Conservation (phyloP, 2,113 vertebrate genomes). For the Oncorhynchus gorbuscha region DNA sequence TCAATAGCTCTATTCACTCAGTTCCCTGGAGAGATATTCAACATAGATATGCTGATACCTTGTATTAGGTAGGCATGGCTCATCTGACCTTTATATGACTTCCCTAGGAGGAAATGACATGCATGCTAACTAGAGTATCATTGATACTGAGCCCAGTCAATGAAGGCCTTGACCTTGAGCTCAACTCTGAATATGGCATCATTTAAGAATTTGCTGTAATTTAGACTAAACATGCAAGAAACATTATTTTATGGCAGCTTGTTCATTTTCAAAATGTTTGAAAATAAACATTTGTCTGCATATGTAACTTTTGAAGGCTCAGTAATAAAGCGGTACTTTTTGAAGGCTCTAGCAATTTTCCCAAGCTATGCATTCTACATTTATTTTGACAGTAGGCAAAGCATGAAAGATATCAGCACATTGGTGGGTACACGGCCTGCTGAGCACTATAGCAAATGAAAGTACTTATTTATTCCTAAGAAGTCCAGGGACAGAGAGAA, state of each 20-base stretch:
- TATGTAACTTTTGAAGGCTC: not conserved
- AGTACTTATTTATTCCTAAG: not conserved
- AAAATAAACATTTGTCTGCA: not conserved
- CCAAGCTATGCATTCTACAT: not conserved
- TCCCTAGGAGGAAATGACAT: constrained; percentile 16
- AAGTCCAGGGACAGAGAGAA: not conserved
- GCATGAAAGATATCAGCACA: not conserved
- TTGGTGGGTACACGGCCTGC: too few species aligned
- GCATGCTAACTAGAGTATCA: not conserved
- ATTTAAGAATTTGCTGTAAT: not conserved
- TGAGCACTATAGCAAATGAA: not conserved
- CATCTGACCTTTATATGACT: constrained; percentile 34
- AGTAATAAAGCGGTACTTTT: not conserved
- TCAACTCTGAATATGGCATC: not conserved
- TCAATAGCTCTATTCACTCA: constrained; percentile 45
- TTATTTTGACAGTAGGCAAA: not conserved
- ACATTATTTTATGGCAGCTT: not conserved
- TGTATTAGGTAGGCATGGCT: not conserved
- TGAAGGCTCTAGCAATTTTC: not conserved
- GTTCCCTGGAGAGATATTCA: constrained; percentile 36
- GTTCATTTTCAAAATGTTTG: not conserved
- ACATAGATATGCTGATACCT: constrained; percentile 42
- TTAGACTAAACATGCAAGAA: constrained; percentile 25
- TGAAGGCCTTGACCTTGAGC: not conserved
- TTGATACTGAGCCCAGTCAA: not conserved